Evolutionary conservation across 2,113 vertebrate genomes (phyloP).

Genomic region (Alaudala cheleensis): DNA sequence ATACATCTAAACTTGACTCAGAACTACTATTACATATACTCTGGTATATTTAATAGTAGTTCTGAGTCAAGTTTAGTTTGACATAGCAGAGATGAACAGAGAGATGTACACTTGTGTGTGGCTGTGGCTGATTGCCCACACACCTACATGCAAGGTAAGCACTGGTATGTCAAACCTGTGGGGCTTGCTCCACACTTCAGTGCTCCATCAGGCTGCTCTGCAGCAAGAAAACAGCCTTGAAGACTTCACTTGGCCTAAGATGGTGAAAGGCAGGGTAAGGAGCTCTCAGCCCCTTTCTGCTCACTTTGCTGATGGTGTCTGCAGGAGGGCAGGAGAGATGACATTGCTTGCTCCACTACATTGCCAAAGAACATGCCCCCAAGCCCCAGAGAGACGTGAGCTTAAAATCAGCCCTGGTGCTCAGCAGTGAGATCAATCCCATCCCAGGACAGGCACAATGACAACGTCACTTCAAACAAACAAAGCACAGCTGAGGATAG

Average conservation of each 20-base stretch:
- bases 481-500: neutral
- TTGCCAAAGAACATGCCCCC: fast-evolving
- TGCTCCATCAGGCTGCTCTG: neutral
- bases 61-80: neutral
- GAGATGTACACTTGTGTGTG: neutral
- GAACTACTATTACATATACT: neutral
- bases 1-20: neutral
- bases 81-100: neutral
- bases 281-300: neutral
- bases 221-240: neutral
- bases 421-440: neutral
- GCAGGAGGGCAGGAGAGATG: neutral
- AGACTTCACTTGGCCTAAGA: neutral
- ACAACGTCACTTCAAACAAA: neutral
- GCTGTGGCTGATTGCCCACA: neutral
- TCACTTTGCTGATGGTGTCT: neutral
- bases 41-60: neutral
- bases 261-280: neutral
- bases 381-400: neutral
- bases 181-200: neutral
- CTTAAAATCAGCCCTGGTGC: neutral
- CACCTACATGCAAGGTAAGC: neutral
- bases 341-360: fast-evolving
- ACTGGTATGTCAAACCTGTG: neutral
- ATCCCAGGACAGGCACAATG: neutral